Evolutionary conservation across 2,888 invertebrate species (phyloP).

Genomic region (Ochropleura plecta): DNA sequence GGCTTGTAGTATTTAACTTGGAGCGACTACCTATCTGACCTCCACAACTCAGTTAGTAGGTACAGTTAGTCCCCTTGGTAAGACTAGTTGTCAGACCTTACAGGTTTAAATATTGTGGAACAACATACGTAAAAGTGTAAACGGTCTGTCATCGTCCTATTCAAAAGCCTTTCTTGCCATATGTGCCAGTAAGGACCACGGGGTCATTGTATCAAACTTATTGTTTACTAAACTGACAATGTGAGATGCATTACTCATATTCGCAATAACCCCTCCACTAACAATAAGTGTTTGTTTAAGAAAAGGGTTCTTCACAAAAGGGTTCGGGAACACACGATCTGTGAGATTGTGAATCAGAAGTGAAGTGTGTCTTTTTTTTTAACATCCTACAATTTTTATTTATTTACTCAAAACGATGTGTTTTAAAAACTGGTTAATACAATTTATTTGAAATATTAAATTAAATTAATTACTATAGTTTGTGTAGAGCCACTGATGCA

Average conservation of each 20-base stretch:
- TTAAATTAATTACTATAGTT: too few relatives aligned
- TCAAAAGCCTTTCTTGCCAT: background rate
- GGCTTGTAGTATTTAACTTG: too few relatives aligned
- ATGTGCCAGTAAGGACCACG: background rate
- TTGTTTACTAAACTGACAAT: slow-evolving; percentile 50
- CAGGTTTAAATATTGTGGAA: background rate
- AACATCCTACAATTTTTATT: too few relatives aligned
- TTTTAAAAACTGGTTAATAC: too few relatives aligned
- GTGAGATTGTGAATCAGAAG: slow-evolving; percentile 12
- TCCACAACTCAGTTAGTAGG: too few relatives aligned
- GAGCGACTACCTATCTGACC: too few relatives aligned
- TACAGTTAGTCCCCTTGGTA: too few relatives aligned
- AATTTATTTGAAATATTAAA: too few relatives aligned
- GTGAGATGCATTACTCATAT: slow-evolving; percentile 50
- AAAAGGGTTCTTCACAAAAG: slow-evolving; percentile 47
- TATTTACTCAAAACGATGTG: too few relatives aligned
- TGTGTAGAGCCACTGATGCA: too few relatives aligned
- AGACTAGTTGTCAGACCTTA: too few relatives aligned
- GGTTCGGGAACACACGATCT: slow-evolving; percentile 3
- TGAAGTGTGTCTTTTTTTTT: background rate
- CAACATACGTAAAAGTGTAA: background rate
- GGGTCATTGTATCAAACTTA: slow-evolving; percentile 45
- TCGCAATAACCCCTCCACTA: slow-evolving; percentile 52
- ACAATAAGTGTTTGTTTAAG: slow-evolving; percentile 50
- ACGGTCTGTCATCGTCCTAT: background rate